Evolutionary conservation across 2,797 vertebrate species (phyloP).

Genomic region (Hippoglossus hippoglossus): DNA sequence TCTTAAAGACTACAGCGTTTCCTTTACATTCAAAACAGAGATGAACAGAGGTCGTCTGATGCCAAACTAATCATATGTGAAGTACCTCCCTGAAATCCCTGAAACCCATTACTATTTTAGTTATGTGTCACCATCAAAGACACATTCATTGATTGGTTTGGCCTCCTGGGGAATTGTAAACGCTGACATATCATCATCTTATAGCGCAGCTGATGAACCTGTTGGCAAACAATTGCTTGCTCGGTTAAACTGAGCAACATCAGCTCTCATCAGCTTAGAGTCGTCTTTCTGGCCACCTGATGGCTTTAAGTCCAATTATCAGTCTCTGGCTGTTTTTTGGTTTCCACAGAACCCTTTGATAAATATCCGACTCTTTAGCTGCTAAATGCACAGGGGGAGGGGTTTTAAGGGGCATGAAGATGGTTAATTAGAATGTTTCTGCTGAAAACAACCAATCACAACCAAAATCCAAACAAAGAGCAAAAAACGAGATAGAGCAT

Average conservation of each 20-base stretch:
- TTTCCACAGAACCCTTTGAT: too few relatives aligned
- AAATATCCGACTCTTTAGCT: too few relatives aligned
- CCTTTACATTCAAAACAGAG: neutral
- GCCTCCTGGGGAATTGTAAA: neutral
- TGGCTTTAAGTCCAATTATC: neutral
- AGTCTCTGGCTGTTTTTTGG: neutral
- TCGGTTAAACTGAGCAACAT: neutral
- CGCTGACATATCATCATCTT: too few relatives aligned
- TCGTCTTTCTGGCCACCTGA: neutral
- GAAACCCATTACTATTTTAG: slow-evolving; percentile 7
- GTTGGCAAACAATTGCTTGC: neutral
- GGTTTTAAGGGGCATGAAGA: too few relatives aligned
- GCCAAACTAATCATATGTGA: slow-evolving; percentile 9
- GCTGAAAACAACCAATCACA: too few relatives aligned
- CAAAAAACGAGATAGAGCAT: too few relatives aligned
- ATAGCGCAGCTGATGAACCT: neutral
- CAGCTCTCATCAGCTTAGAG: neutral
- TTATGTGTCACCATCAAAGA: slow-evolving; percentile 6
- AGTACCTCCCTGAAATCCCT: slow-evolving; percentile 16
- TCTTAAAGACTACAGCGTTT: too few relatives aligned
- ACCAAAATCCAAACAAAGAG: too few relatives aligned
- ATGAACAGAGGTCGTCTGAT: neutral
- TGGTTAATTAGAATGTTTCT: too few relatives aligned
- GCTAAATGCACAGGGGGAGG: too few relatives aligned
- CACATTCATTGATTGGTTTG: slow-evolving; percentile 24